Conservation (phyloP, 2,888 invertebrate species). For the Drosophila robusta region DNA sequence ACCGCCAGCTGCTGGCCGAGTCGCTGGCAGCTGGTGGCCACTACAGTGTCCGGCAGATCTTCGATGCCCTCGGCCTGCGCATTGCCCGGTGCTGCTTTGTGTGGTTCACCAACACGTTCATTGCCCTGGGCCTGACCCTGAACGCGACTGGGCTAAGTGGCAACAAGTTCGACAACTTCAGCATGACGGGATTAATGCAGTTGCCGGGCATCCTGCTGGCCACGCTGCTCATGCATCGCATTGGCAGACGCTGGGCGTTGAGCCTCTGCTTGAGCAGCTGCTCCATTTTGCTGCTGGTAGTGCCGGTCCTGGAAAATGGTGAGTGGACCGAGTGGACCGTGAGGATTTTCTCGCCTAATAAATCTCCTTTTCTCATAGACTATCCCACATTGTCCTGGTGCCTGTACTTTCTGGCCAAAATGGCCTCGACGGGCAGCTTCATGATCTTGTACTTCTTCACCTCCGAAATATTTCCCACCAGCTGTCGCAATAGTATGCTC, state of each 20-base stretch:
- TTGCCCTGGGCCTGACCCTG: slow-evolving; percentile 91
- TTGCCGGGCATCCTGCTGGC: slow-evolving; percentile 90
- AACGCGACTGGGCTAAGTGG: slow-evolving; percentile 90
- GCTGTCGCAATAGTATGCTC: slow-evolving; percentile 88
- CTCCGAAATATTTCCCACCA: slow-evolving; percentile 90
- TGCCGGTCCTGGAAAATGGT: slow-evolving; percentile 64
- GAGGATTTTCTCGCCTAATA: too few species aligned
- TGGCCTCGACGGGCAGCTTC: slow-evolving; percentile 88
- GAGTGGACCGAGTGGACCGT: slow-evolving; percentile 1
- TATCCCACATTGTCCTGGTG: slow-evolving; percentile 85
- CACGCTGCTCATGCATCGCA: slow-evolving; percentile 87
- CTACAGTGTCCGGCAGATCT: slow-evolving; percentile 63
- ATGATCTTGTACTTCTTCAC: slow-evolving; percentile 89
- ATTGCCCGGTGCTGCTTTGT: slow-evolving; percentile 88
- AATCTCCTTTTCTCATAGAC: slow-evolving; percentile 27
- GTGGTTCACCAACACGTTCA: slow-evolving; percentile 91
- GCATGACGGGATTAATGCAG: slow-evolving; percentile 87
- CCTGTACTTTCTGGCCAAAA: slow-evolving; percentile 88
- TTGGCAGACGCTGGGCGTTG: slow-evolving; percentile 88
- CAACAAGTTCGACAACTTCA: slow-evolving; percentile 91
- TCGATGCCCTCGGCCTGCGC: slow-evolving; percentile 63
- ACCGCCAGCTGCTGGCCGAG: slow-evolving; percentile 51
- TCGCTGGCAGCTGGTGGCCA: slow-evolving; percentile 39
- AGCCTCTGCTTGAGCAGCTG: slow-evolving; percentile 87
- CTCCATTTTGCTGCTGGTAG: slow-evolving; percentile 78